phyloP scores from a whole-genome alignment of 2,113 vertebrate genomes.

The Rhea pennata region DNA sequence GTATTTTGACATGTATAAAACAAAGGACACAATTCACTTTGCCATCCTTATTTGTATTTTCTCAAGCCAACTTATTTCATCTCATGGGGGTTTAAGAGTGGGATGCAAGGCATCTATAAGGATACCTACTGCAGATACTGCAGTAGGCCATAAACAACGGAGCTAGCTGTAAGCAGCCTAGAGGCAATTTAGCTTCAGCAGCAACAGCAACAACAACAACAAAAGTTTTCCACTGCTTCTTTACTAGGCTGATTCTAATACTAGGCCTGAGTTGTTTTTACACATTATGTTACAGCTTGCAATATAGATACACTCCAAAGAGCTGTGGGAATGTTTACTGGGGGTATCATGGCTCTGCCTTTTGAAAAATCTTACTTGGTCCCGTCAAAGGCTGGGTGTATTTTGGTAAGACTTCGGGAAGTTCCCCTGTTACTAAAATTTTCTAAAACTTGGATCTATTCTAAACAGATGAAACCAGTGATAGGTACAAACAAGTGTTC shows the following conservation, averaged over 20 bases:
- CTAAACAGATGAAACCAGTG: background rate
- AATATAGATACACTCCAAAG: background rate
- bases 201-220: background rate
- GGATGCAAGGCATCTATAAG: background rate
- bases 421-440: background rate
- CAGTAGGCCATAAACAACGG: background rate
- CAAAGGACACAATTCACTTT: background rate
- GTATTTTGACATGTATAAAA: background rate
- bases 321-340: background rate
- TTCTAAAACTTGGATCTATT: background rate
- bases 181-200: background rate
- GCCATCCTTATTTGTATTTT: background rate
- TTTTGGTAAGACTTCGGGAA: background rate
- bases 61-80: background rate
- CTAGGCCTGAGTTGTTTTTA: too few relatives aligned
- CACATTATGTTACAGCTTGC: too few relatives aligned
- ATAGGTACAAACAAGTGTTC: background rate
- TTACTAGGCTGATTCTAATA: too few relatives aligned
- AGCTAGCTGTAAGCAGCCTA: background rate
- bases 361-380: background rate
- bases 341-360: background rate
- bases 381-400: background rate
- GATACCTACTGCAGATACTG: background rate
- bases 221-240: background rate
- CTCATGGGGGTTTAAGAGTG: background rate